Percentiles rank a stretch among this genome's conserved stretches.
These are phyloP conservation scores for Lucifuga dentata DNA, from an alignment of 2,113 vertebrate species.

Conservation along the genomic window DNA sequence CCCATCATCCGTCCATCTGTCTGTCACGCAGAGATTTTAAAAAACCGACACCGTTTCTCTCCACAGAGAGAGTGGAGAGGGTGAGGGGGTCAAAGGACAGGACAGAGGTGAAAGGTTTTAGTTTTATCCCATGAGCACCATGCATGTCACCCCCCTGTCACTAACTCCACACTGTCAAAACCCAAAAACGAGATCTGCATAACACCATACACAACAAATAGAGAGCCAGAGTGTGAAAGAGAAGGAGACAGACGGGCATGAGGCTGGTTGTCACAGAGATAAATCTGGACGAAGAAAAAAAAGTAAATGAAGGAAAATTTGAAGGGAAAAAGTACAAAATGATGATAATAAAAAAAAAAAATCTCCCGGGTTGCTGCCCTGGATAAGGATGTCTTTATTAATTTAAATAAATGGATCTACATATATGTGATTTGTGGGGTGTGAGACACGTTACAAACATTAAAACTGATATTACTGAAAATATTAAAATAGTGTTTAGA, in stretches of 20 bases:
- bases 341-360: no score
- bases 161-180: constrained; percentile 53
- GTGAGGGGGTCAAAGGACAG: constrained; percentile 58
- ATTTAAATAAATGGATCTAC: neutral
- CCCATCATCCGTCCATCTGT: constrained; percentile 44
- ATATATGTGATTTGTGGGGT: neutral
- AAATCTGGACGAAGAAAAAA: constrained; percentile 1
- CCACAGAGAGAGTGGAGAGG: constrained; percentile 50
- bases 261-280: neutral
- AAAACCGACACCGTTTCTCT: constrained; percentile 35
- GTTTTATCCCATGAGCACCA: constrained; percentile 61
- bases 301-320: neutral
- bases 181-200: constrained; percentile 25
- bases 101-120: constrained; percentile 59
- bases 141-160: constrained; percentile 67
- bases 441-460: neutral
- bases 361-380: constrained; percentile 9
- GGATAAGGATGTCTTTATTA: constrained; percentile 2
- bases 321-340: neutral
- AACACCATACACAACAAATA: constrained; percentile 3
- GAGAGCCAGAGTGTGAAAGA: neutral
- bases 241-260: constrained; percentile 2
- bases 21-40: constrained; percentile 39
- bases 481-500: neutral
- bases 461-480: neutral